phyloP scores from a whole-genome alignment of 1,140 invertebrate genomes.

The Periplaneta americana region DNA sequence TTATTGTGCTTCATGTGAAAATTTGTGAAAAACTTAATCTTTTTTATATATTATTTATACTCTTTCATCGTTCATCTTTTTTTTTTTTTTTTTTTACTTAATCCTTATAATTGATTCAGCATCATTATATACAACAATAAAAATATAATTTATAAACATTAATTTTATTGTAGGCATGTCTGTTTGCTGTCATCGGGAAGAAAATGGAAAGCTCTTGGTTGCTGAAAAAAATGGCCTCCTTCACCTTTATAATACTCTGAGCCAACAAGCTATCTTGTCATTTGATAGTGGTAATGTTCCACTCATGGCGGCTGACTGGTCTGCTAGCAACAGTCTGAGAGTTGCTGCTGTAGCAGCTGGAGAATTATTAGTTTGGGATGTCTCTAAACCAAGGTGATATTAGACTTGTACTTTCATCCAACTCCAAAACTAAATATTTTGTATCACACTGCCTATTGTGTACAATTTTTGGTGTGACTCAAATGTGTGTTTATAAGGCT shows the following conservation, averaged over 20 bases:
- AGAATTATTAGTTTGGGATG: conserved; percentile 57
- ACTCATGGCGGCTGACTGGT: conserved; percentile 64
- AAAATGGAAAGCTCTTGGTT: conserved; percentile 66
- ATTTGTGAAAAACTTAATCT: too few relatives aligned
- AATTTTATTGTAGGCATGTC: conserved; percentile 41
- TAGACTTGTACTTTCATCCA: too few relatives aligned
- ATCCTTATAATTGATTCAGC: too few relatives aligned
- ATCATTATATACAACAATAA: too few relatives aligned
- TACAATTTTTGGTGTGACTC: too few relatives aligned
- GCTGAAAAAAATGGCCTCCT: conserved; percentile 69
- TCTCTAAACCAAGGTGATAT: conserved; percentile 49
- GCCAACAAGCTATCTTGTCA: conserved; percentile 62
- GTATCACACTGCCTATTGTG: too few relatives aligned
- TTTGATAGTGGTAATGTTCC: conserved; percentile 54
- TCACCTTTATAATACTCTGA: conserved; percentile 63
- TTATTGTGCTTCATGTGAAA: too few relatives aligned
- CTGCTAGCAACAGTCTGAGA: conserved; percentile 47
- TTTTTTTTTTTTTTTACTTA: background rate
- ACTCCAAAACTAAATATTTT: too few relatives aligned
- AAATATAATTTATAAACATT: too few relatives aligned
- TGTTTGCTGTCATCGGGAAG: conserved; percentile 63
- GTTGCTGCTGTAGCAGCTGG: conserved; percentile 55
- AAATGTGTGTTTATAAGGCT: too few relatives aligned
- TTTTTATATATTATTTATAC: too few relatives aligned
- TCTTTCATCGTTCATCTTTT: too few relatives aligned